Evolutionary conservation across 2,888 invertebrate genomes (phyloP), one percentile per base, ranked within the genome.

Genomic region (Eretmocerus hayati): DNA sequence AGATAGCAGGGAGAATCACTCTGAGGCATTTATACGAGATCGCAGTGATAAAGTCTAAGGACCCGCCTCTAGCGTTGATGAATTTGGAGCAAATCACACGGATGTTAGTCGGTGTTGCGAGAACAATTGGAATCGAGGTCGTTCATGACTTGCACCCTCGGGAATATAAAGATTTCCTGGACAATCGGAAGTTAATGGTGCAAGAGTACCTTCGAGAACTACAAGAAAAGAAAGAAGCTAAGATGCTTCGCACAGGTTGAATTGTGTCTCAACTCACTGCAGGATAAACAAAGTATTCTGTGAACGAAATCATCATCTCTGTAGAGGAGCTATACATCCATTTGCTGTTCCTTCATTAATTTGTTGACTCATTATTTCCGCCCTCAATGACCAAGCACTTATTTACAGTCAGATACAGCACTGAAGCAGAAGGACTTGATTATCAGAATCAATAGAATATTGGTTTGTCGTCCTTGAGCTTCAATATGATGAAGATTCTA

Each of bases 1-100:
- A 95, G 72, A 73, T 81, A 21, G 81, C 86, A 59, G 99, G 99
- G 1, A 92, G 86, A 76, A 81, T 99, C 48, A 90, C 94, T 1
- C 65, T 90, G 1, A 97, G 94, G 70, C 99, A 99, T 73, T 72
- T 99, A 13, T 99, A 95, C 73, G 99, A 99, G 80, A 99, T 99
- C 66, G 97, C 99, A 0, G 79, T 83, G 71, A 87, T 99, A n/a
- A 97, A 99, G 73, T 77, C 83, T n/a, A 75, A 85, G 66, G 96
- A 97, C 73, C 87, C 89, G 4, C 74, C 84, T 0, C 68, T 84
- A 20, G 80, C 83, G 60, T 77, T 81, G 61, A 73, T 75, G 55
- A 66, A 77, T 9, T 60, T 88, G 53, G 64, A 89, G 72, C 80
- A 85, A 65, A 79, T 96, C 62, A 94, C 93, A 66, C 77, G 79